Conservation (phyloP, 23 tunicate species). For the Botrylloides violaceus region DNA sequence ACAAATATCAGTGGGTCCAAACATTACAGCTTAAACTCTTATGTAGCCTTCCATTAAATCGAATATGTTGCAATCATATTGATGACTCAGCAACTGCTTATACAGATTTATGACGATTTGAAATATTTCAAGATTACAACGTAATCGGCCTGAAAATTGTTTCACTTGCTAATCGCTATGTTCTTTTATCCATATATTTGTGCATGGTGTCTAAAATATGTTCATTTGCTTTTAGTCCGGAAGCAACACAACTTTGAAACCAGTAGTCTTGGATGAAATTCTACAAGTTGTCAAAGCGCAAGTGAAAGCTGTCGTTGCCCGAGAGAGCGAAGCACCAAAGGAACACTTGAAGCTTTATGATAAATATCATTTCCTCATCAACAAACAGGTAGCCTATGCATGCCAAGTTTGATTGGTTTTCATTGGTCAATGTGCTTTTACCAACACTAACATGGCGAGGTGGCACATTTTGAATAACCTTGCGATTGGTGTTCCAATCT, state of each 20-base stretch:
- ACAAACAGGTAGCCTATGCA: constrained; percentile 57
- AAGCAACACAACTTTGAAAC: constrained; percentile 70
- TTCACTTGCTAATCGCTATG: not conserved
- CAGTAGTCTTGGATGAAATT: constrained; percentile 79
- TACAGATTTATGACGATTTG: too few species aligned
- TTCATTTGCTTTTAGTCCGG: constrained; percentile 53
- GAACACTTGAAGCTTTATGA: constrained; percentile 77
- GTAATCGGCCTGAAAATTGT: not conserved
- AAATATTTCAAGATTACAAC: too few species aligned
- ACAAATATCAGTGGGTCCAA: too few species aligned
- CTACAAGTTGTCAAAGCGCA: constrained; percentile 53
- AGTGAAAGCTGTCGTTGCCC: constrained; percentile 46
- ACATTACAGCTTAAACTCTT: too few species aligned
- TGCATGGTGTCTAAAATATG: not conserved
- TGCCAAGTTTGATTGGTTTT: too few species aligned
- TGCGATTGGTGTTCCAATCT: too few species aligned
- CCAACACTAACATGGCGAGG: too few species aligned
- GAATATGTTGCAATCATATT: too few species aligned
- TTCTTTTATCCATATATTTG: not conserved
- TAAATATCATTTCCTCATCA: constrained; percentile 81
- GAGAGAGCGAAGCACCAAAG: constrained; percentile 78
- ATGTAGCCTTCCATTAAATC: too few species aligned
- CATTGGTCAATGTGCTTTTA: too few species aligned
- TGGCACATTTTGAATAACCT: too few species aligned
- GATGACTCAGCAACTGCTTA: too few species aligned